Evolutionary conservation across 30 jellyfish, hydroid and myxozoan genomes (phyloP), one percentile per base, ranked within the genome.

Genomic region (Cassiopea andromeda): DNA sequence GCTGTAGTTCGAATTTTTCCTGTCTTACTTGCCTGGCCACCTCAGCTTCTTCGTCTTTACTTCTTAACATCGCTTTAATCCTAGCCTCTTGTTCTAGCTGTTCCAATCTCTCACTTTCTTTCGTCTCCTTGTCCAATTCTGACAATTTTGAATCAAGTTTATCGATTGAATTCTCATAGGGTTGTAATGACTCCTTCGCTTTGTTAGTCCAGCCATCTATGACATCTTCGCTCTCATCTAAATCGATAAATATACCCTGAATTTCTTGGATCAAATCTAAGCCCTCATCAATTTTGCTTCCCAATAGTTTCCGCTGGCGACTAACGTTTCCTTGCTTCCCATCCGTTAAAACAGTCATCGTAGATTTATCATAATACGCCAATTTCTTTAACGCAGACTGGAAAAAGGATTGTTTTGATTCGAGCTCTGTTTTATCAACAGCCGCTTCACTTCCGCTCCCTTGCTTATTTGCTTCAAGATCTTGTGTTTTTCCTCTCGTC

Each of bases 401-500:
- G n/a, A n/a, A n/a, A n/a, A n/a, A n/a, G n/a, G n/a, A n/a, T n/a
- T n/a, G n/a, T n/a, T n/a, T 54, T 80, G 27, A 88, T 60, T 68
- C 49, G 71, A 70, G 87, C 76, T 73, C 27, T 16, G 59, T 38
- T 43, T 84, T 60, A 1, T 14, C 44, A 50, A 49, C 49, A 14
- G 88, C 1, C 19, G 8, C 7, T 18, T 44, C 83, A 2, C 18
- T 45, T 47, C 85, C 6, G 78, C 87, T 74, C 7, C 84, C 75
- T 77, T 87, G n/a, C n/a, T n/a, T n/a, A n/a, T n/a, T n/a, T n/a
- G n/a, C n/a, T n/a, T n/a, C n/a, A n/a, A n/a, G n/a, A 45, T n/a
- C n/a, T n/a, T n/a, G n/a, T n/a, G 96, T 70, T 50, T 78, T 79
- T 17, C 85, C 82, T 73, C 96, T 80, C 83, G 89, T 68, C 73